These are phyloP conservation scores for Melanophora roralis DNA, from an alignment of 2,888 invertebrate species.

Conservation along the genomic window DNA sequence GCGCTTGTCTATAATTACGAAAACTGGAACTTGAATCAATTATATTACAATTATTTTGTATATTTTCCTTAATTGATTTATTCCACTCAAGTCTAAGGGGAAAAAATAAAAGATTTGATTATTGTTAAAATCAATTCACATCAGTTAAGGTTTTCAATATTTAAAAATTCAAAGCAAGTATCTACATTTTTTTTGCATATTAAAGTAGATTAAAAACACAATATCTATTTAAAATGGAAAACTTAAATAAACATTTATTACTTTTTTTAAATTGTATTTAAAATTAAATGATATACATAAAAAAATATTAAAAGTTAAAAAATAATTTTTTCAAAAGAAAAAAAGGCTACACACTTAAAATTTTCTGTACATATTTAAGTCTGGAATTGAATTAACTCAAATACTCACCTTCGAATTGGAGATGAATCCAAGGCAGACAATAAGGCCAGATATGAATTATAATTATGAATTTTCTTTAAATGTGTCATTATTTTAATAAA, in stretches of 20 bases:
- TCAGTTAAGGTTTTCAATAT: no score
- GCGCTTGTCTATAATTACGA: slow-evolving; percentile 95
- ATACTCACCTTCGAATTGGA: slow-evolving; percentile 81
- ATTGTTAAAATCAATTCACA: no score
- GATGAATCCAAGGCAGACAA: slow-evolving; percentile 98
- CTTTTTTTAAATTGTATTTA: neutral
- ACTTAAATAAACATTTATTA: no score
- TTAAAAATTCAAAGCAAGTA: no score
- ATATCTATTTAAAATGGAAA: no score
- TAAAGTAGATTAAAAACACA: no score
- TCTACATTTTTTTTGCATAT: no score
- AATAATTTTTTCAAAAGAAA: no score
- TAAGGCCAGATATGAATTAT: slow-evolving; percentile 97
- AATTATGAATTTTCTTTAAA: slow-evolving; percentile 97
- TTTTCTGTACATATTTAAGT: no score
- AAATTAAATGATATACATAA: neutral
- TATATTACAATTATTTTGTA: slow-evolving; percentile 95
- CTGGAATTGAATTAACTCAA: no score
- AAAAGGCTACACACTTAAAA: no score
- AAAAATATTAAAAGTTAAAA: no score
- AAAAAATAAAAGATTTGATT: neutral
- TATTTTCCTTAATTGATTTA: slow-evolving; percentile 91
- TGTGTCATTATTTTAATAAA: slow-evolving; percentile 99
- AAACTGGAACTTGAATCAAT: slow-evolving; percentile 99
- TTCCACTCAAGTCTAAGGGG: slow-evolving; percentile 92